phyloP scores from a whole-genome alignment of 1,140 invertebrate species.

The Meloidogyne exigua region DNA sequence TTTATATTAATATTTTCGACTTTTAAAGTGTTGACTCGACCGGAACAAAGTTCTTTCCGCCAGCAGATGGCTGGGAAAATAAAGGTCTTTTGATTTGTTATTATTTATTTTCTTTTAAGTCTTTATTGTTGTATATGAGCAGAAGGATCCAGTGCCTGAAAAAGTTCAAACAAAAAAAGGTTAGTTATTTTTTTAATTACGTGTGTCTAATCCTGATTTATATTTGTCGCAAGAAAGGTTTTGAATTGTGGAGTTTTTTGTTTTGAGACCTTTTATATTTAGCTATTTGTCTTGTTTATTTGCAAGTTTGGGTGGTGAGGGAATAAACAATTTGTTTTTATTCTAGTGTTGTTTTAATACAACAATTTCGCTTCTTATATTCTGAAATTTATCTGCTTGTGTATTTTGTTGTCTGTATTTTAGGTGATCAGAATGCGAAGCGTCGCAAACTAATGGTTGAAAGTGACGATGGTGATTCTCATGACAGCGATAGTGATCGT shows the following conservation, averaged over 20 bases:
- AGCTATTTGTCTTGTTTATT: too few relatives aligned
- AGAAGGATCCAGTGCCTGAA: slow-evolving; percentile 19
- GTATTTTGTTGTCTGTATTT: neutral
- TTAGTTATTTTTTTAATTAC: neutral
- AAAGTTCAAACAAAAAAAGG: slow-evolving; percentile 13
- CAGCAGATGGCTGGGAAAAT: slow-evolving; percentile 53
- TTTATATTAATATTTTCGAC: neutral
- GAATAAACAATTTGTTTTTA: too few relatives aligned
- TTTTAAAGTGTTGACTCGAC: slow-evolving; percentile 50
- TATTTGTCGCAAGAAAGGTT: neutral
- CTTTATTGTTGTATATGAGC: slow-evolving; percentile 8
- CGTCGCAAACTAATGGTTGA: slow-evolving; percentile 54
- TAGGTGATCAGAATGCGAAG: slow-evolving; percentile 59
- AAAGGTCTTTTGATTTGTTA: slow-evolving; percentile 43
- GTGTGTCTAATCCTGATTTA: neutral
- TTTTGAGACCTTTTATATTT: too few relatives aligned
- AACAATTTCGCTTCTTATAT: too few relatives aligned
- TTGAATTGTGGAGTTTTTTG: neutral
- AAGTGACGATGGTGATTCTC: slow-evolving; percentile 41
- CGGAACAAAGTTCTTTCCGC: slow-evolving; percentile 49
- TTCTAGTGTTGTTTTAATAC: too few relatives aligned
- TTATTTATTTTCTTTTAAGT: slow-evolving; percentile 25
- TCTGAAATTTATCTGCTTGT: neutral
- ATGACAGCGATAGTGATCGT: slow-evolving; percentile 51
- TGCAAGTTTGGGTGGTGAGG: too few relatives aligned